Evolutionary conservation across 1,140 invertebrate species (phyloP), one percentile per base, ranked within the genome.

Genomic region (Pseudoatta argentina): DNA sequence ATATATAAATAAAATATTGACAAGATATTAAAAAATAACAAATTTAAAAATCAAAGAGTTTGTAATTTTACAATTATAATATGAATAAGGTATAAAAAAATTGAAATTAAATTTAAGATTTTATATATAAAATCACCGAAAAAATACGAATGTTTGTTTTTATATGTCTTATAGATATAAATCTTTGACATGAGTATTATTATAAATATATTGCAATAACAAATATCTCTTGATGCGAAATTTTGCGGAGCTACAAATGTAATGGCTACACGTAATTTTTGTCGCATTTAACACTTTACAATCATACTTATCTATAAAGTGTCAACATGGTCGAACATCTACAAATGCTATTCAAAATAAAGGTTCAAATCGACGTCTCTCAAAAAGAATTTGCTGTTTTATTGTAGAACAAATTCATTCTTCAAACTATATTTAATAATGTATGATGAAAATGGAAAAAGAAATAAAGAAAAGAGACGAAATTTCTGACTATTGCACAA

Each of bases 121-220:
- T 55, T 55, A 55, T 72, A 72, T 73, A 39, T 44, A 73, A 73
- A 73, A 14, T 73, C 27, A 57, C 5, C 30, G 24, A 73, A 57
- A 18, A 16, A n/a, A 55, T 72, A 72, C 18, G 27, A 39, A 67
- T 67, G 7, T 44, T 64, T 16, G 21, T 44, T 67, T 67, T 30
- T 39, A 66, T 10, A 21, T 21, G 21, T 44, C 2, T 44, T 21
- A 67, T 8, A 39, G 34, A 39, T 39, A 8, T 44, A 12, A 44
- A 27, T 34, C 18, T 66, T n/a, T 67, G 4, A n/a, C 30, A 66
- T 39, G 30, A 67, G 7, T 66, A 66, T 67, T 67, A 14, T 67
- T 10, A 21, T 10, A 67, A 67, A 67, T 67, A 39, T 67, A 44
- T 39, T 67, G 64, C 21, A 67, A 44, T 14, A 44, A 44, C 30